Percentiles rank a stretch among this genome's conserved stretches.
Conservation (phyloP, 1,140 invertebrate genomes). For the Monomorium pharaonis region DNA sequence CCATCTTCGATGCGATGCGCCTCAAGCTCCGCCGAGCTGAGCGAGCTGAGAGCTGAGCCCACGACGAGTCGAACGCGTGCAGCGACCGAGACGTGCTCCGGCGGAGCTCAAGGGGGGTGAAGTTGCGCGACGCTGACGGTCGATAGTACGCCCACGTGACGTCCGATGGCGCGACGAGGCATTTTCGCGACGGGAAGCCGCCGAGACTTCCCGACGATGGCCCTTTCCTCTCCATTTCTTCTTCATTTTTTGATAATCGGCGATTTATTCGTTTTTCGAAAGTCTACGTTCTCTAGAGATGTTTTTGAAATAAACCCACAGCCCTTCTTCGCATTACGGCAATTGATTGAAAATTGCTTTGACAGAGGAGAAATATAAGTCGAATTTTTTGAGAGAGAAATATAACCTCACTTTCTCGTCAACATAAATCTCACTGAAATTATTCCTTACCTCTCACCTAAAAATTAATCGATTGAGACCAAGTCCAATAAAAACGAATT, state of each 20-base stretch:
- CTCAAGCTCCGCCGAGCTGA: slow-evolving; percentile 68
- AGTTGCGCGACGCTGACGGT: slow-evolving; percentile 8
- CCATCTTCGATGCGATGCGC: slow-evolving; percentile 81
- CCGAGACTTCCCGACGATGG: too few relatives aligned
- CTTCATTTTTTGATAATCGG: too few relatives aligned
- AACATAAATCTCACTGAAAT: neutral
- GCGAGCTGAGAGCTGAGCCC: slow-evolving; percentile 29
- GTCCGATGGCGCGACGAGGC: slow-evolving; percentile 50
- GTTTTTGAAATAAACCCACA: too few relatives aligned
- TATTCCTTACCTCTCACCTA: neutral
- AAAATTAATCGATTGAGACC: too few relatives aligned
- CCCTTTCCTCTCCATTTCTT: too few relatives aligned
- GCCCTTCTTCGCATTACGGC: too few relatives aligned
- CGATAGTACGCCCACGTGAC: neutral
- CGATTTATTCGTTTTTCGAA: too few relatives aligned
- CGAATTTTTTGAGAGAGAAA: too few relatives aligned
- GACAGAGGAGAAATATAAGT: neutral
- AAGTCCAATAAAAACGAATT: neutral
- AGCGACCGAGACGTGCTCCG: neutral
- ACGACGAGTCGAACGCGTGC: neutral
- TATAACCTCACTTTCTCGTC: neutral
- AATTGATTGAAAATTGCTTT: neutral
- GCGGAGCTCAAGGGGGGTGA: slow-evolving; percentile 68
- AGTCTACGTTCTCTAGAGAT: too few relatives aligned
- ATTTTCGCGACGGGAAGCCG: neutral